A percentile compares a stretch with the other conserved stretches of the same genome.
Conservation (phyloP, 2,797 vertebrate genomes). For the Mareca strepera region DNA sequence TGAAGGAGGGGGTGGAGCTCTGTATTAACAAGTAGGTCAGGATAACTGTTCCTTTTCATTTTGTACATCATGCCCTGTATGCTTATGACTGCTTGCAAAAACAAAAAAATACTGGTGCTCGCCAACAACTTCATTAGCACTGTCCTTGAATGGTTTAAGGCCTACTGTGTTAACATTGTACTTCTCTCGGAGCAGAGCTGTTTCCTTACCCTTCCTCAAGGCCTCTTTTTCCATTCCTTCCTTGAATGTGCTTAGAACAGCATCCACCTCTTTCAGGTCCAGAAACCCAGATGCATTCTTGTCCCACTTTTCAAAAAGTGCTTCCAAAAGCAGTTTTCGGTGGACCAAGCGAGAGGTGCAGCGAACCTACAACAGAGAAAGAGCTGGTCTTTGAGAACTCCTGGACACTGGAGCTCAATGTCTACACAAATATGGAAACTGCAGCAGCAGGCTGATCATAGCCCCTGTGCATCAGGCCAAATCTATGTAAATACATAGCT, state of each 20-base stretch:
- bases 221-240: slow-evolving; percentile 75
- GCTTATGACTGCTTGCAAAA: background rate
- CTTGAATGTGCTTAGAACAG: slow-evolving; percentile 72
- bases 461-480: background rate
- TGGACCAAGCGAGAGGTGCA: background rate
- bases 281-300: slow-evolving; percentile 73
- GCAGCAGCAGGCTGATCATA: background rate
- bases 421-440: background rate
- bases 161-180: background rate
- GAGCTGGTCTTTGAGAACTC: background rate
- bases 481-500: background rate
- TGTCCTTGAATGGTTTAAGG: background rate
- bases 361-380: slow-evolving; percentile 59
- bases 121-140: background rate
- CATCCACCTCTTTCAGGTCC: slow-evolving; percentile 72
- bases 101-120: background rate
- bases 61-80: background rate
- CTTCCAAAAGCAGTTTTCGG: slow-evolving; percentile 67
- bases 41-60: background rate
- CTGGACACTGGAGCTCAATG: background rate
- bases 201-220: slow-evolving; percentile 75
- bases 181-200: background rate
- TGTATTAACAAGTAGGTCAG: background rate
- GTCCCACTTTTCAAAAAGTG: slow-evolving; percentile 83
- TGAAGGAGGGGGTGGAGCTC: background rate